Conservation (phyloP, 2,888 invertebrate genomes). For the Sicus ferrugineus region DNA sequence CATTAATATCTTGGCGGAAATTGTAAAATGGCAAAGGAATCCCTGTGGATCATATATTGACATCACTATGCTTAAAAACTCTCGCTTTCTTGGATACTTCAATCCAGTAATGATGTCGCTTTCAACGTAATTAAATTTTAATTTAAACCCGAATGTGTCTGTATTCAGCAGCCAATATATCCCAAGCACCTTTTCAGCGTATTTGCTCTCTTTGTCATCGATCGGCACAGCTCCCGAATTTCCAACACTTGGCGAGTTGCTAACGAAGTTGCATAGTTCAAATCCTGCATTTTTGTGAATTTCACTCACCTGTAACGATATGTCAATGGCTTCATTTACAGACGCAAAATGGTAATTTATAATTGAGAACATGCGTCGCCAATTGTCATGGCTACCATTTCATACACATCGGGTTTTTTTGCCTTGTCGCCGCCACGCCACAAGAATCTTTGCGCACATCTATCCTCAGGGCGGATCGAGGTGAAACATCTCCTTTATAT, state of each 20-base stretch:
- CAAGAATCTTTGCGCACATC: slow-evolving; percentile 35
- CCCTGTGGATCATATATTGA: slow-evolving; percentile 26
- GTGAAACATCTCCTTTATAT: slow-evolving; percentile 51
- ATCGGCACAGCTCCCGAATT: slow-evolving; percentile 6
- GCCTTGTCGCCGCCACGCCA: slow-evolving; percentile 30
- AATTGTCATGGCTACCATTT: slow-evolving; percentile 35
- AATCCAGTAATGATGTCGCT: slow-evolving; percentile 16
- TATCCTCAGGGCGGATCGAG: slow-evolving; percentile 41
- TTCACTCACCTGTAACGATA: slow-evolving; percentile 22
- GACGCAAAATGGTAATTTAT: slow-evolving; percentile 15
- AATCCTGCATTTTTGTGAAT: slow-evolving; percentile 29
- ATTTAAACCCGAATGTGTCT: slow-evolving; percentile 26
- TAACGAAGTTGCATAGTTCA: slow-evolving; percentile 29
- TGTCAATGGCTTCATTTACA: slow-evolving; percentile 31
- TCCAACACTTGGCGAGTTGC: background rate
- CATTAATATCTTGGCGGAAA: slow-evolving; percentile 1
- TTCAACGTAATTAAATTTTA: slow-evolving; percentile 31
- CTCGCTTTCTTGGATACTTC: slow-evolving; percentile 25
- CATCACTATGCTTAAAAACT: slow-evolving; percentile 29
- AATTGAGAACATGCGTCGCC: slow-evolving; percentile 37
- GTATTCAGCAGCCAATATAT: slow-evolving; percentile 13
- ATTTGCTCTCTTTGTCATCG: background rate
- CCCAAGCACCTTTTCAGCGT: slow-evolving; percentile 26
- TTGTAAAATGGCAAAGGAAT: slow-evolving; percentile 3
- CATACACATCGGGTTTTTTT: slow-evolving; percentile 27